phyloP scores from a whole-genome alignment of 2,113 vertebrate species.

The Suncus etruscus region DNA sequence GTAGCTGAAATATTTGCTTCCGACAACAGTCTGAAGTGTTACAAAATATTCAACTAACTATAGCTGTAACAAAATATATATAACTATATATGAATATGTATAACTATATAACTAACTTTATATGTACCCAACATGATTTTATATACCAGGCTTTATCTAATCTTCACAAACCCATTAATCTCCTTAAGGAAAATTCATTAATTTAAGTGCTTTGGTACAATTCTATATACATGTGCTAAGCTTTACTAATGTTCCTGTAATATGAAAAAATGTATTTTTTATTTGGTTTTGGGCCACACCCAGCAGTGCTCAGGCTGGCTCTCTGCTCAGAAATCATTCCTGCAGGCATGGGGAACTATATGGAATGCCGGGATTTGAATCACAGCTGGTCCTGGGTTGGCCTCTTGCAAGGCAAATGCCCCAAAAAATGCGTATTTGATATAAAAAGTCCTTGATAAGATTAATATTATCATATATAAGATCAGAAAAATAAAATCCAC shows the following conservation, averaged over 20 bases:
- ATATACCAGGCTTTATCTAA: background rate
- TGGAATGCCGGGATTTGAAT: too few species aligned
- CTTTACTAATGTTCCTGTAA: background rate
- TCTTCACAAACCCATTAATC: background rate
- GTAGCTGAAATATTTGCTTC: background rate
- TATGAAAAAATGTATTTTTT: background rate
- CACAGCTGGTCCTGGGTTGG: too few species aligned
- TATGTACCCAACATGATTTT: background rate
- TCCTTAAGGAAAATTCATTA: background rate
- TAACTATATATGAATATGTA: too few species aligned
- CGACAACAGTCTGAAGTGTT: background rate
- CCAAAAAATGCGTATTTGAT: background rate
- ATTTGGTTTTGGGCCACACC: too few species aligned
- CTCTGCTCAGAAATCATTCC: too few species aligned
- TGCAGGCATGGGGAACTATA: too few species aligned
- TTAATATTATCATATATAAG: background rate
- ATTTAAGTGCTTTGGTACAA: background rate
- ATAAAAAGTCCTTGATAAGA: background rate
- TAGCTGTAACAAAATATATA: too few species aligned
- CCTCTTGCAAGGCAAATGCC: too few species aligned
- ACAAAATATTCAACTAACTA: background rate
- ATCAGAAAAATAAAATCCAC: slow-evolving; percentile 15
- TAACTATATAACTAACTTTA: background rate
- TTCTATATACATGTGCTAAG: background rate
- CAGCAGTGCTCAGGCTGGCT: too few species aligned